A percentile compares a stretch with the other conserved stretches of the same genome.
Evolutionary conservation across 2,113 vertebrate genomes (phyloP).

Genomic region (Gopherus flavomarginatus): DNA sequence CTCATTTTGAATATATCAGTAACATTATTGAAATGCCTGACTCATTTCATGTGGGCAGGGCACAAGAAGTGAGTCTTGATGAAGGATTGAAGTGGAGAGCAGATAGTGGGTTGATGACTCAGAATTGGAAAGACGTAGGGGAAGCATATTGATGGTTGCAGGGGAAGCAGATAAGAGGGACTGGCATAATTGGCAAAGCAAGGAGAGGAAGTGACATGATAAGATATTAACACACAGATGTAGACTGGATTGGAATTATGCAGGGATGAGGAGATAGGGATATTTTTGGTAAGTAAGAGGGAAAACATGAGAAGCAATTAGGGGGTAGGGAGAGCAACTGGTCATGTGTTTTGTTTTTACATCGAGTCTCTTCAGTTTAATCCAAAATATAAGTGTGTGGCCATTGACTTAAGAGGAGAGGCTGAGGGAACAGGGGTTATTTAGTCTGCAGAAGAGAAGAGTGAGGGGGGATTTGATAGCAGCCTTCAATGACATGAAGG

Average conservation of each 20-base stretch:
- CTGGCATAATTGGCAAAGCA: neutral
- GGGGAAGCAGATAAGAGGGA: neutral
- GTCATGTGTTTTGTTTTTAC: neutral
- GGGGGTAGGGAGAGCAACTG: neutral
- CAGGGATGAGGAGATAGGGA: neutral
- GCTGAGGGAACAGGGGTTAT: too few relatives aligned
- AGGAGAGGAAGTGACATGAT: neutral
- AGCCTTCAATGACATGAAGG: too few relatives aligned
- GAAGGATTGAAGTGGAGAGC: neutral
- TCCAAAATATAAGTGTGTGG: neutral
- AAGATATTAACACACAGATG: neutral
- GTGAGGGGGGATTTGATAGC: too few relatives aligned
- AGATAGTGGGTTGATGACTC: neutral
- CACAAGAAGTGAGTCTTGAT: neutral
- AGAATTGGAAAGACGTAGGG: neutral
- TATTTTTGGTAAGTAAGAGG: neutral
- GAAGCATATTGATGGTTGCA: neutral
- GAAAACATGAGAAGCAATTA: neutral
- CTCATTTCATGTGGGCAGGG: neutral
- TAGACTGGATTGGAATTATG: neutral
- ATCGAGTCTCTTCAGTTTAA: neutral
- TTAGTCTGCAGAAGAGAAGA: too few relatives aligned
- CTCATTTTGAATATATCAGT: neutral
- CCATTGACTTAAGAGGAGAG: neutral
- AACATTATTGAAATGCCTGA: neutral